Conservation (phyloP, 1,140 invertebrate genomes). For the Periplaneta americana region DNA sequence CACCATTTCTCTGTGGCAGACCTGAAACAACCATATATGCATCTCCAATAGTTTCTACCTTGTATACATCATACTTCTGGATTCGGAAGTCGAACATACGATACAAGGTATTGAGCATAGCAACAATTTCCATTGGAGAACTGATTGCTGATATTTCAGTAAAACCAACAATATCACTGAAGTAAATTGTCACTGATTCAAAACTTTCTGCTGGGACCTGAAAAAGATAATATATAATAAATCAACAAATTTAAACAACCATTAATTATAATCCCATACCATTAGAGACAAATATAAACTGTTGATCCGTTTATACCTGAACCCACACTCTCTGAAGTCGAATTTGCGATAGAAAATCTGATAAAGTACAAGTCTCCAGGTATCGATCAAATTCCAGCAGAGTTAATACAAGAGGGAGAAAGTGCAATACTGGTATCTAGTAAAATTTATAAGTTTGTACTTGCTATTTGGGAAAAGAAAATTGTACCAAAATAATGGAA, state of each 20-base stretch:
- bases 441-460: too few species aligned
- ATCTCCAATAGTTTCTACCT: constrained; percentile 57
- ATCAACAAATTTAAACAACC: background rate
- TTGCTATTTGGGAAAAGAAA: too few species aligned
- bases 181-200: constrained; percentile 40
- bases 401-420: too few species aligned
- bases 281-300: too few species aligned
- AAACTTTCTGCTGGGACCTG: constrained; percentile 37
- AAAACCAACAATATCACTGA: constrained; percentile 40
- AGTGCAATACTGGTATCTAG: too few species aligned
- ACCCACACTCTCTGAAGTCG: too few species aligned
- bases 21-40: constrained; percentile 70
- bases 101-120: constrained; percentile 39
- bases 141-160: constrained; percentile 35
- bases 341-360: too few species aligned
- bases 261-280: too few species aligned
- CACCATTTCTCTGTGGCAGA: constrained; percentile 55
- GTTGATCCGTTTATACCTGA: too few species aligned
- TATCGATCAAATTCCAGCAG: too few species aligned
- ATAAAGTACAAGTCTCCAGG: too few species aligned
- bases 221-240: background rate
- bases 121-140: constrained; percentile 40
- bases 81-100: constrained; percentile 39
- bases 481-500: too few species aligned
- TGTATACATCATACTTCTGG: constrained; percentile 42